phyloP scores from a whole-genome alignment of 2,888 invertebrate species.

The Micoletzkya japonica region DNA sequence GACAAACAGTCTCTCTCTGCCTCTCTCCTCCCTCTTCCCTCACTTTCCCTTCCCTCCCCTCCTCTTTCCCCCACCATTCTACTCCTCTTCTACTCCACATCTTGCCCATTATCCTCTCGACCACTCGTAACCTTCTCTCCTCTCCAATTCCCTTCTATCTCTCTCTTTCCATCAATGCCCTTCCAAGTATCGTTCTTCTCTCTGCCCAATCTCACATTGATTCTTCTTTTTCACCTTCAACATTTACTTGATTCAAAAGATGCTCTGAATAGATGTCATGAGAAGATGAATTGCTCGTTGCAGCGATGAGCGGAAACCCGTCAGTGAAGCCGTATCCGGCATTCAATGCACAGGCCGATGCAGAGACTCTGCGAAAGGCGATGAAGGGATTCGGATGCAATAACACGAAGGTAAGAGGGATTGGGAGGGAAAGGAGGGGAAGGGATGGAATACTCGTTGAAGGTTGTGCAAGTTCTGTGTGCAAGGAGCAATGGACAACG shows the following conservation, averaged over 20 bases:
- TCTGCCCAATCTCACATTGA: no score
- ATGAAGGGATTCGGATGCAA: constrained; percentile 63
- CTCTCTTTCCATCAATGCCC: no score
- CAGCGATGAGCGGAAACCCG: constrained; percentile 46
- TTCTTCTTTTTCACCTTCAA: no score
- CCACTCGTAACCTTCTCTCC: neutral
- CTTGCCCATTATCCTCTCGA: neutral
- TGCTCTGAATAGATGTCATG: no score
- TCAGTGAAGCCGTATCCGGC: constrained; percentile 50
- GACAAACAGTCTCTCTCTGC: neutral
- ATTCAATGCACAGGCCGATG: constrained; percentile 60
- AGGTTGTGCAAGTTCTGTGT: constrained; percentile 72
- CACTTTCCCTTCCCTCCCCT: constrained; percentile 1
- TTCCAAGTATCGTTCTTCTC: no score
- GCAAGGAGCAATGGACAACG: constrained; percentile 83
- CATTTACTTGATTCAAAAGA: no score
- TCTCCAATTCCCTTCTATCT: neutral
- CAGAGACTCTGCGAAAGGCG: constrained; percentile 57
- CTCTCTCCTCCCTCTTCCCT: neutral
- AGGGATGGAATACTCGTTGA: neutral
- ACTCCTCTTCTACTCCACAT: neutral
- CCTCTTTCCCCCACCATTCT: neutral
- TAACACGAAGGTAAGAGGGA: constrained; percentile 49
- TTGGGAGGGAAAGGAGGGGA: neutral
- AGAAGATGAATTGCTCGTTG: no score